These are phyloP conservation scores for Phocoena phocoena DNA, from an alignment of 2,113 vertebrate species.

Conservation along the genomic window DNA sequence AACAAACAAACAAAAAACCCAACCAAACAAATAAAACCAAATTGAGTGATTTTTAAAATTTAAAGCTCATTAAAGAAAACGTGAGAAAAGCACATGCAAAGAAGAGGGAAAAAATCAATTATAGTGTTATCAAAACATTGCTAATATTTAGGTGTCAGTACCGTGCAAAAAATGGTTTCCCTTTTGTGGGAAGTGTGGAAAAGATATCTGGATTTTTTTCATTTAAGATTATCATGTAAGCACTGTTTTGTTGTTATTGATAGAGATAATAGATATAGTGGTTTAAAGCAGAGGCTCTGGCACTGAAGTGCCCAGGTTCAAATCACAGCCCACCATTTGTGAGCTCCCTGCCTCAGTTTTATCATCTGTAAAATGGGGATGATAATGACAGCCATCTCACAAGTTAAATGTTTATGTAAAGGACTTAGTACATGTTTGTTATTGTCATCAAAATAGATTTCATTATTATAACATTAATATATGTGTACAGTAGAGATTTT, in stretches of 20 bases:
- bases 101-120: neutral
- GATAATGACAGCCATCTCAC: neutral
- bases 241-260: neutral
- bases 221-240: neutral
- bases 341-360: neutral
- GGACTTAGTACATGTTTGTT: neutral
- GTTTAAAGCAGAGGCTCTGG: neutral
- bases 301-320: neutral
- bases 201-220: neutral
- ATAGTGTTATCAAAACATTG: neutral
- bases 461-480: neutral
- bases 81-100: neutral
- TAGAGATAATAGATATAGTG: neutral
- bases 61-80: neutral
- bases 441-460: conserved; percentile 7
- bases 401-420: neutral
- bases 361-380: neutral
- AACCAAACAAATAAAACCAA: neutral
- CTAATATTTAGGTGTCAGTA: neutral
- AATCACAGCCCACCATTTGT: neutral
- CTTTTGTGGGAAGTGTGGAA: neutral
- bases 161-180: neutral
- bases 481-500: neutral
- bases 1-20: neutral
- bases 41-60: neutral